Base-by-base conservation (phyloP, 2,888 invertebrate species). In the Rotaria socialis region DNA sequence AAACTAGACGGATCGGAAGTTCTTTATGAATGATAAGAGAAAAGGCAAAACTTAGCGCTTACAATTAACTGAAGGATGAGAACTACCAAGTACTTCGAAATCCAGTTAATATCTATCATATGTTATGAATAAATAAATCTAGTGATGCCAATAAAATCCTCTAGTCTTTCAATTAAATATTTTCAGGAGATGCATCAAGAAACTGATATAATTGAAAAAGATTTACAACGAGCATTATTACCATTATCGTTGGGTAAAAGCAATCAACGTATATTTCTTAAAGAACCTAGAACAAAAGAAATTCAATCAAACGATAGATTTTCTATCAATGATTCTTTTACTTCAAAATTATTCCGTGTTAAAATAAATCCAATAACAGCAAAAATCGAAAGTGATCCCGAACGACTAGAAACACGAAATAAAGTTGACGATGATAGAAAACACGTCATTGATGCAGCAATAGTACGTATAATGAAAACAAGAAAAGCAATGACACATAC, bases 401-500 rank as follows among this genome's bases (percentile, higher is more conserved):
- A 99, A 92, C 93, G 99, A 88, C 94, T 95, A 90, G 99, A 99
- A 92, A 94, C 80, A 24, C 80, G 80, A 47, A 80, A 80, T 80
- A 80, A 80, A 80, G 80, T 80, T 11, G 80, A 80, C 14, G 80
- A 80, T 80, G 80, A 80, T 80, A 16, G 75, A 98, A 98, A 98
- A 92, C 97, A 98, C 92, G 98, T 98, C 91, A 98, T 99, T 89
- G 99, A 99, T 92, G 98, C 98, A 85, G 98, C 98, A 88, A 97
- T 99, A 90, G 98, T 99, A 88, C 94, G 97, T 90, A 97, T 99
- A 91, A 99, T 99, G 99, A 99, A 99, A 92, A 95, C 96, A 85
- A 93, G 98, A 88, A 97, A 97, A 93, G 94, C 95, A 90, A 94
- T 98, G 94, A 94, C 91, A 87, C 93, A 93, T 89, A 96, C 96